These are phyloP conservation scores for Brienomyrus longianalis DNA, from an alignment of 2,113 vertebrate species.

Conservation along the genomic window DNA sequence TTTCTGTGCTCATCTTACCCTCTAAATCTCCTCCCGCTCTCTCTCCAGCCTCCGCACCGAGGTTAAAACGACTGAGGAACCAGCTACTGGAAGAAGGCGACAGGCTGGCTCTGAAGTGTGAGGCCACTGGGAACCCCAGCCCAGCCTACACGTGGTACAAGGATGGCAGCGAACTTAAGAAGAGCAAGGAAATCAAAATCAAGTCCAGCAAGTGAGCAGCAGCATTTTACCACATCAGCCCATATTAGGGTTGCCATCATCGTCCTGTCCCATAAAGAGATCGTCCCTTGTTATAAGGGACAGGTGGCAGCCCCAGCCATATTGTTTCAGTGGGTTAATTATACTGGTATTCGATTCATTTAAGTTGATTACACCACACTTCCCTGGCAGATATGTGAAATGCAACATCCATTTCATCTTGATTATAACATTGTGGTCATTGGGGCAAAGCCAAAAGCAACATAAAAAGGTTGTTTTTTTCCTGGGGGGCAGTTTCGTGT, in stretches of 20 bases:
- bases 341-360: background rate
- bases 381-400: background rate
- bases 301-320: too few relatives aligned
- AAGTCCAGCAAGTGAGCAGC: conserved; percentile 75
- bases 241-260: too few relatives aligned
- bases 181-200: conserved; percentile 79
- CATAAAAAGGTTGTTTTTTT: background rate
- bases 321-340: background rate
- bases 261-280: too few relatives aligned
- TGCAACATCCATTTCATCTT: background rate
- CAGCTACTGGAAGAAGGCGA: conserved; percentile 75
- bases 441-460: background rate
- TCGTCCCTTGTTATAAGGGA: too few relatives aligned
- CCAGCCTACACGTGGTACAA: conserved; percentile 91
- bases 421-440: background rate
- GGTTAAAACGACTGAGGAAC: conserved; percentile 83
- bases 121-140: conserved; percentile 77
- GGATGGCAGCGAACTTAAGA: conserved; percentile 88
- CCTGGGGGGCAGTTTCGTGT: background rate
- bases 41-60: conserved; percentile 70
- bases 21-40: conserved; percentile 26
- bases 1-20: background rate
- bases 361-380: background rate
- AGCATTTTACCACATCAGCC: background rate
- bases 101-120: conserved; percentile 82